phyloP scores from a whole-genome alignment of 2,113 vertebrate genomes.

The Tricholaema leucomelas region DNA sequence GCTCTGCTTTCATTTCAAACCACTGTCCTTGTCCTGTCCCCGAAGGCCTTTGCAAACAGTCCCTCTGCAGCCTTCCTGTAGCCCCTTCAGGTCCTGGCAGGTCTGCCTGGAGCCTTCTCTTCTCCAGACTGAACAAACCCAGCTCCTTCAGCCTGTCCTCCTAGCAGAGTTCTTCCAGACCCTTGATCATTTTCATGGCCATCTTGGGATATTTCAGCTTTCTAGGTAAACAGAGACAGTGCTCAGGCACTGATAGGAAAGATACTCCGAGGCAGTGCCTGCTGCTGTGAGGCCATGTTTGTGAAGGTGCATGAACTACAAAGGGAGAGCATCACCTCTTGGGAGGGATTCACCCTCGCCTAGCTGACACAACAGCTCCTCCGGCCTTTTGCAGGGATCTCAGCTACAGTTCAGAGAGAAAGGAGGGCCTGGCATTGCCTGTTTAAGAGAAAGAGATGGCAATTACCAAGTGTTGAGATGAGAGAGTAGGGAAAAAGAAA shows the following conservation, averaged over 20 bases:
- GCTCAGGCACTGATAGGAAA: background rate
- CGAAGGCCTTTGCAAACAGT: no score
- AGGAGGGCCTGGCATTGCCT: background rate
- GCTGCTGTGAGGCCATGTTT: background rate
- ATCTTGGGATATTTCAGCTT: background rate
- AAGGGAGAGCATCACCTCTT: background rate
- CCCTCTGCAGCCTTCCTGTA: no score
- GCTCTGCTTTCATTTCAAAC: no score
- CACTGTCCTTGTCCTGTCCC: no score
- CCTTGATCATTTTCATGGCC: no score
- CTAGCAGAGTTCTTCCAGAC: no score
- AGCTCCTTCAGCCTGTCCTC: no score
- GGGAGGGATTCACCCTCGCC: background rate
- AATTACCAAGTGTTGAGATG: background rate
- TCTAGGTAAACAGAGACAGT: background rate
- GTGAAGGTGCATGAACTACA: background rate
- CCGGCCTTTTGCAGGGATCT: background rate
- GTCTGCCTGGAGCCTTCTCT: no score
- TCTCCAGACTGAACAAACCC: no score
- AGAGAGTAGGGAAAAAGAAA: slow-evolving; percentile 10
- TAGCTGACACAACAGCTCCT: background rate
- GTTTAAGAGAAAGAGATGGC: slow-evolving; percentile 27
- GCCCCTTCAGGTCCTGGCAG: no score
- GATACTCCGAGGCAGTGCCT: background rate
- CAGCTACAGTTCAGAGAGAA: background rate